Evolutionary conservation across 2,113 vertebrate species (phyloP), one percentile per base, ranked within the genome.

Genomic region (Lepisosteus oculatus): DNA sequence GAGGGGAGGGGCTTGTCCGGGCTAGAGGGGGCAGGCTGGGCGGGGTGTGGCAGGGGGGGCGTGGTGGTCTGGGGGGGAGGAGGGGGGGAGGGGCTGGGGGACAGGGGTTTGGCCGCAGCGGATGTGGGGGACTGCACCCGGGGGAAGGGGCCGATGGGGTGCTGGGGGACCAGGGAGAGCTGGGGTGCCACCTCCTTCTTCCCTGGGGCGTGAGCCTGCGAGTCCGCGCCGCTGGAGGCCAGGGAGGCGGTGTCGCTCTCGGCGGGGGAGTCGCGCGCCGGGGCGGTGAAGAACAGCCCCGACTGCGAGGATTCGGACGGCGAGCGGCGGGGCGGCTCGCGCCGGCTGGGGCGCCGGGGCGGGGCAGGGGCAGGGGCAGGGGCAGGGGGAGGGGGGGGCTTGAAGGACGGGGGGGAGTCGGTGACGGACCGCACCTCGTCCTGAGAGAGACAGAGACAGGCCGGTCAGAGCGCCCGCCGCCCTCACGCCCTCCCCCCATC

Each of bases 71-170:
- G 85, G 88, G 73, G 86, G 13, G 62, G 73, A 63, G 56, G 54
- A 15, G 89, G 86, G 55, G 72, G 85, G 80, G 0, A 70, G 1
- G 83, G 86, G 43, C 86, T 68, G 0, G 67, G 77, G 73, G 61
- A 54, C 9, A 3, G 44, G 74, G 84, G 70, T 78, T 83, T 14
- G 56, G 76, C 8, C 0, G 81, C 6, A 80, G 45, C 0, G 87
- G 89, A 0, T 0, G 61, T 83, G 0, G 97, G 97, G 0, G 96
- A 96, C 84, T 95, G 95, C 43, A 96, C 96, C n/a, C 96, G 87
- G 3, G 97, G 97, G 80, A 99, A 98, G 61, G 97, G 96, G 3
- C 95, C 94, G 0, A 98, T 94, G 68, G 83, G 88, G 72, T 88
- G 93, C 78, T 92, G 94, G 78, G 73, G 81, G 66, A 96, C 88